A percentile compares a stretch with the other conserved stretches of the same genome.
phyloP scores from a whole-genome alignment of 2,888 invertebrate species.

The Caenorhabditis sulstoni region DNA sequence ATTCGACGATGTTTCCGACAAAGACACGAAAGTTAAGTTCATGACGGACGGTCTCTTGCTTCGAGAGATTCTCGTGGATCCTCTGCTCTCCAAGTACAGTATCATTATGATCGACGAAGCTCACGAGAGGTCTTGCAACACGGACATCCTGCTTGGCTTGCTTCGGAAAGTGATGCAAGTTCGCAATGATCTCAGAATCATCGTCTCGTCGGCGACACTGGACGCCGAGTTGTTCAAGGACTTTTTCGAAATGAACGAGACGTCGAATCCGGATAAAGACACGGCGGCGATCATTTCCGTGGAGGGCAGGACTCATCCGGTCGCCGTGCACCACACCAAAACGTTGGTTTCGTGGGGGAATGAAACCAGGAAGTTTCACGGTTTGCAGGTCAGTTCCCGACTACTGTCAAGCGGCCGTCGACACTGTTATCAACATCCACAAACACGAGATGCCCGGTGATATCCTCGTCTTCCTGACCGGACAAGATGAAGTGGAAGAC shows the following conservation, averaged over 20 bases:
- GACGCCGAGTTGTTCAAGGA: constrained; percentile 87
- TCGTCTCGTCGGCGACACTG: constrained; percentile 95
- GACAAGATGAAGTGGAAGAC: constrained; percentile 81
- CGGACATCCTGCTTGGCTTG: constrained; percentile 94
- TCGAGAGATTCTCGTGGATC: constrained; percentile 95
- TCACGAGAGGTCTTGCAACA: constrained; percentile 93
- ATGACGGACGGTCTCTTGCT: constrained; percentile 97
- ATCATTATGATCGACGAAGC: constrained; percentile 83
- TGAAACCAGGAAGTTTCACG: not conserved
- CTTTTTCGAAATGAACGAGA: constrained; percentile 82
- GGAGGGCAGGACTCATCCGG: constrained; percentile 91
- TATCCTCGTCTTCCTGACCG: constrained; percentile 87
- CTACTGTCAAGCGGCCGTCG: constrained; percentile 84
- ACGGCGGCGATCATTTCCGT: constrained; percentile 90
- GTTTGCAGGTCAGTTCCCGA: constrained; percentile 76
- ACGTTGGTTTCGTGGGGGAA: constrained; percentile 72
- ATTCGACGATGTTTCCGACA: constrained; percentile 82
- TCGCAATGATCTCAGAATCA: constrained; percentile 77
- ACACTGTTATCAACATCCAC: constrained; percentile 92
- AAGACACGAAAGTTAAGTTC: constrained; percentile 85
- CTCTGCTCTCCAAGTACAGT: constrained; percentile 89
- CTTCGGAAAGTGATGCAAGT: constrained; percentile 86
- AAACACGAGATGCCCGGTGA: constrained; percentile 85
- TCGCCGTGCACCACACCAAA: constrained; percentile 89
- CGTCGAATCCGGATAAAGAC: constrained; percentile 82